Base-by-base conservation (phyloP, 2,888 invertebrate genomes). In the Sacculina carcini region DNA sequence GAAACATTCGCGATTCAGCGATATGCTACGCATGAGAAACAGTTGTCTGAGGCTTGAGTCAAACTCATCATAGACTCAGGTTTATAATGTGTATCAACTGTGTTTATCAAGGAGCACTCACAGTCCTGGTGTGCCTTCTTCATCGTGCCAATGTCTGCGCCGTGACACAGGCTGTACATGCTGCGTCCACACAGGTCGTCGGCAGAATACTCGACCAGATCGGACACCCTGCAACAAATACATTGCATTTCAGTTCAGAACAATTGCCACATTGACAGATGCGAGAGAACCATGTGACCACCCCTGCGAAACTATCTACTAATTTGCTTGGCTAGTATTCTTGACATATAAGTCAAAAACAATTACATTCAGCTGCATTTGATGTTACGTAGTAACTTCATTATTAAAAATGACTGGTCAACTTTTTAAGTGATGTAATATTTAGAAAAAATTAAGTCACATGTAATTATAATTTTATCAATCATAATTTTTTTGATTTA, bases 121-220 rank as follows among this genome's bases (percentile, higher is more conserved):
- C 92, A 73, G 71, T 94, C 92, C 66, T 83, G 74, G 67, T 94
- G 94, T 65, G 85, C 82, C 72, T 89, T 90, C 61, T 87, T 76
- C 63, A 94, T 74, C 68, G 82, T 85, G 67, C 82, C 79, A 52
- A 89, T 84, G 66, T 94, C 94, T 67, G 90, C 90, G 36, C 89
- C 90, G 66, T 94, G 92, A 67, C 90, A 90, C 60, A 92, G 73
- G 39, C 85, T 78, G 68, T 94, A 94, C 57, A 94, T 71, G 66
- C 87, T 89, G 68, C 83, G 83, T 58, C 87, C 89, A 57, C 84
- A 85, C 58, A 94, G 67, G 67, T 94, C 92, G 60, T 94, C 94
- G 5, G 89, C 78, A 23, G 80, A 77, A 65, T 92, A 89, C 63
- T 92, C 92, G 62, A 92, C 70, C 59, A 94, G 72, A 62, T 92